These are phyloP conservation scores for Pterocles gutturalis DNA, from an alignment of 2,113 vertebrate species.

Conservation along the genomic window DNA sequence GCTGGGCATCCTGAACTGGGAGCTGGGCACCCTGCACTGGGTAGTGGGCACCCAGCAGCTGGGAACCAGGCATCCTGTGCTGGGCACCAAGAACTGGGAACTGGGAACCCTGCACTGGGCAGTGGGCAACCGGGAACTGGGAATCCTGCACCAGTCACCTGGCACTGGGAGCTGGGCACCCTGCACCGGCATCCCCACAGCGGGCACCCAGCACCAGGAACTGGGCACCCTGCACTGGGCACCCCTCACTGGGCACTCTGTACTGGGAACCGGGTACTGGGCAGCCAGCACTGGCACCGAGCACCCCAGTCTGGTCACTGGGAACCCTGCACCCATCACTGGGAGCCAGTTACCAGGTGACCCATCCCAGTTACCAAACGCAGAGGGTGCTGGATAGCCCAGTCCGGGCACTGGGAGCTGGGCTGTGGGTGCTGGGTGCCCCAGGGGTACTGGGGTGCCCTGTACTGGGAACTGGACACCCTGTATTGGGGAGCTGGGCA, in stretches of 20 bases:
- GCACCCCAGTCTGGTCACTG: neutral
- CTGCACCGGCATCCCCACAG: too few relatives aligned
- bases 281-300: neutral
- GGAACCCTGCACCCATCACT: neutral
- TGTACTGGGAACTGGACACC: neutral
- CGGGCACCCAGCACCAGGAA: neutral
- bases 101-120: too few relatives aligned
- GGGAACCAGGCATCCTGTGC: too few relatives aligned
- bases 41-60: too few relatives aligned
- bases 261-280: too few relatives aligned
- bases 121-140: too few relatives aligned
- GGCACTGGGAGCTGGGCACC: too few relatives aligned
- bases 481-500: neutral
- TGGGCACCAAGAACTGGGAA: too few relatives aligned
- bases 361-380: neutral
- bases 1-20: too few relatives aligned
- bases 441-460: neutral
- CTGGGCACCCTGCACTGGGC: neutral
- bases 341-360: neutral
- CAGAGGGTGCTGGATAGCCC: neutral
- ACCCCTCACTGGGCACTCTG: too few relatives aligned
- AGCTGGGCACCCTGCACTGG: too few relatives aligned
- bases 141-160: too few relatives aligned
- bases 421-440: neutral
- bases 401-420: neutral